Base-by-base conservation (phyloP, 2,797 vertebrate species). In the Sylvia borin region DNA sequence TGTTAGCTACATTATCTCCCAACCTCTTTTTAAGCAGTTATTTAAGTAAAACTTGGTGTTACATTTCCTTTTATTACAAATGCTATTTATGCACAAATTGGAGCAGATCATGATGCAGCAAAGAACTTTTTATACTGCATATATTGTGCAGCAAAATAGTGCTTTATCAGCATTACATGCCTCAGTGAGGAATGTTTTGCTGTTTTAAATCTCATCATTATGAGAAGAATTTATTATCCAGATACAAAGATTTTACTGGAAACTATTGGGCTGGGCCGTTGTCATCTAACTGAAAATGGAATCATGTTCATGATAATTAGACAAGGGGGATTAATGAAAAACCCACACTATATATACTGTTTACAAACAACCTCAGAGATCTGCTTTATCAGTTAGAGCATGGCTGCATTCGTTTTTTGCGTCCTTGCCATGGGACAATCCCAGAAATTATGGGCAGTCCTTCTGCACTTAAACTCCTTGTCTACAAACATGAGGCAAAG, bases 401-500 rank as follows among this genome's bases (percentile, higher is more conserved):
- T 61, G 65, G 54, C 83, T 72, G 13, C 64, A 31, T 90, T 94
- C 27, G 15, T 53, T 79, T 79, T 93, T 91, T 95, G 38, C 83
- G 88, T 91, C 81, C 58, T 95, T 80, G 51, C 70, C 70, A 16
- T 90, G 54, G 93, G 91, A 85, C 90, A 68, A 47, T 94, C 88
- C 85, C 85, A 94, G 88, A 72, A 97, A 88, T 91, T 88, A 36
- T 29, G 84, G 94, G 57, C 95, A 94, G 54, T 93, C 79, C 90
- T 19, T 29, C 86, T 92, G 73, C 89, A 50, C 31, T 53, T 67
- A 80, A 90, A 79, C 55, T 62, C 47, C 65, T 88, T 78, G 72
- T 91, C 93, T 97, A 45, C 70, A 92, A 90, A 84, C 51, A 29
- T 50, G 92, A 92, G 85, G 85, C 94, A 94, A 97, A 97, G 95